Percentiles rank a stretch among this genome's conserved stretches.
Evolutionary conservation across 1,140 invertebrate species (phyloP).

Genomic region (Mya arenaria): DNA sequence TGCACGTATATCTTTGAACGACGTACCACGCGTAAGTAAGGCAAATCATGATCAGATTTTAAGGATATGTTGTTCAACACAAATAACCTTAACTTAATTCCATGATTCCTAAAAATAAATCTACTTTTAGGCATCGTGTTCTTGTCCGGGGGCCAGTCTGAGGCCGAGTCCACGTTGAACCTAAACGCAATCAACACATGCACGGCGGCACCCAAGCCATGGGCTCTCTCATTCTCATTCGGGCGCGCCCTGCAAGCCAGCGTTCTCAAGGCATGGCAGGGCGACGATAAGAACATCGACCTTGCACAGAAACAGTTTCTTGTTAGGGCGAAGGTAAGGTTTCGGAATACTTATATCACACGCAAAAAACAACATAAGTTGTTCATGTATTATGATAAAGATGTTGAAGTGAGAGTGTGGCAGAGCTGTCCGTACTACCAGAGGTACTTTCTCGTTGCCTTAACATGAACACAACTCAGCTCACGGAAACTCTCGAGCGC

Average conservation of each 20-base stretch:
- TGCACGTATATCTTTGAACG: too few relatives aligned
- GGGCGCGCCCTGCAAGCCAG: slow-evolving; percentile 94
- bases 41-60: too few relatives aligned
- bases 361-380: too few relatives aligned
- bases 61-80: too few relatives aligned
- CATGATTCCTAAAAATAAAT: too few relatives aligned
- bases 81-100: too few relatives aligned
- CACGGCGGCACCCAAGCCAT: slow-evolving; percentile 87
- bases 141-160: slow-evolving; percentile 97
- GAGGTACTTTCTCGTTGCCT: not conserved
- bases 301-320: slow-evolving; percentile 93
- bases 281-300: slow-evolving; percentile 91
- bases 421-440: not conserved
- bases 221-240: slow-evolving; percentile 98
- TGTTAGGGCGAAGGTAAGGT: slow-evolving; percentile 90
- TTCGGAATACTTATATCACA: too few relatives aligned
- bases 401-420: not conserved
- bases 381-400: not conserved
- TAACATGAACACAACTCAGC: not conserved
- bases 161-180: slow-evolving; percentile 97
- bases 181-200: slow-evolving; percentile 98
- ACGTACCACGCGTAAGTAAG: too few relatives aligned
- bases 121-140: slow-evolving; percentile 94
- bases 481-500: not conserved
- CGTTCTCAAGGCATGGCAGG: slow-evolving; percentile 95